Conservation (phyloP, 2,113 vertebrate species). For the Peromyscus californicus region DNA sequence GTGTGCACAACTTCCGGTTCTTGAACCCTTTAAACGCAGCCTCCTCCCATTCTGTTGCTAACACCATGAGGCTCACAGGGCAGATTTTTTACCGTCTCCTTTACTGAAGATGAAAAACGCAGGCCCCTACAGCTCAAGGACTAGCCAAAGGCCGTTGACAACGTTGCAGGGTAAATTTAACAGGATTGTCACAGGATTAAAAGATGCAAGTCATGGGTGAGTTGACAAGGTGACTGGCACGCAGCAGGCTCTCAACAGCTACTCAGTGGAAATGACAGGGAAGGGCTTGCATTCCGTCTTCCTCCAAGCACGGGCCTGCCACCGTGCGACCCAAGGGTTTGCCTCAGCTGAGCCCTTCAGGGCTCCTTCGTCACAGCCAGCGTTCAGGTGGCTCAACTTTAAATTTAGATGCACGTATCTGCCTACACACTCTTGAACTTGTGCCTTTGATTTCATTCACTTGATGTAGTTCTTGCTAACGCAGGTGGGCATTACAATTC, state of each 20-base stretch:
- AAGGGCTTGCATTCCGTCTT: neutral
- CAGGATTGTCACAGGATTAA: neutral
- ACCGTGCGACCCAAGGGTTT: fast-evolving
- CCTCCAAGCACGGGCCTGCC: neutral
- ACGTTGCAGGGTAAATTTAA: neutral
- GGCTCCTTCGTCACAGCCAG: fast-evolving
- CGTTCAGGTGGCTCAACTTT: neutral
- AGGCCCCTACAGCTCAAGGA: neutral
- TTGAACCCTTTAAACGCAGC: neutral
- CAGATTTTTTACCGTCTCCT: neutral
- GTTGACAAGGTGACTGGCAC: fast-evolving
- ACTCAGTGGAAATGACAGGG: too few species aligned
- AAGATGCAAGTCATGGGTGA: neutral
- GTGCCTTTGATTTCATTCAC: neutral
- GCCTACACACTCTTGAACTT: neutral
- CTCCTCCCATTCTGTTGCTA: neutral
- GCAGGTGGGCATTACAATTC: neutral
- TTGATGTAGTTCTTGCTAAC: neutral
- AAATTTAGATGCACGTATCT: neutral
- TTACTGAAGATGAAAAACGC: neutral
- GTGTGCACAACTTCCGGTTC: neutral
- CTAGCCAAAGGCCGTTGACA: neutral
- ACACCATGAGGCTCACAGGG: neutral
- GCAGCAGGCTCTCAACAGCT: neutral
- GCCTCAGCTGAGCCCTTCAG: neutral